A percentile compares a stretch with the other conserved stretches of the same genome.
phyloP scores from a whole-genome alignment of 2,888 invertebrate species.

The Agonum fuliginosum region DNA sequence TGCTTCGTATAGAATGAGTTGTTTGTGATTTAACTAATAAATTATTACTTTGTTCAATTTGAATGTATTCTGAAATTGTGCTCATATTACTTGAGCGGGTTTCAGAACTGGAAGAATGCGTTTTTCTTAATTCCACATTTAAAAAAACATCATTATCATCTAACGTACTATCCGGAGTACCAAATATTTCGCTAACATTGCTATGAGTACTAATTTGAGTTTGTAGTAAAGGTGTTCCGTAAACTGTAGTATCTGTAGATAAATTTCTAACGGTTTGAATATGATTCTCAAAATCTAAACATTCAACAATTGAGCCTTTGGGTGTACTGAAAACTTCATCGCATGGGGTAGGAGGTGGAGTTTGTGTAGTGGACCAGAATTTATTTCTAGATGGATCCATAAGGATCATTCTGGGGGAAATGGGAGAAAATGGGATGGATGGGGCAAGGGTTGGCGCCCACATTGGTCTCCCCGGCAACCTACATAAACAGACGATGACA shows the following conservation, averaged over 20 bases:
- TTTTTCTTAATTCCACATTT: slow-evolving; percentile 68
- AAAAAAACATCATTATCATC: slow-evolving; percentile 66
- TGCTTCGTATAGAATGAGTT: slow-evolving; percentile 51
- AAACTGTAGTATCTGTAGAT: slow-evolving; percentile 54
- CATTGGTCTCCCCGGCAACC: slow-evolving; percentile 78
- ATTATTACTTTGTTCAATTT: not conserved
- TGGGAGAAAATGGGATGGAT: slow-evolving; percentile 65
- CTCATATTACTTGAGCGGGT: slow-evolving; percentile 37
- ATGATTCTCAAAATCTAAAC: slow-evolving; percentile 42
- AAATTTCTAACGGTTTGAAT: slow-evolving; percentile 58
- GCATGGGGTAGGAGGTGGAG: slow-evolving; percentile 53
- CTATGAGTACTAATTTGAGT: slow-evolving; percentile 67
- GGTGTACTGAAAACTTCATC: slow-evolving; percentile 66
- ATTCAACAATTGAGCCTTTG: slow-evolving; percentile 60
- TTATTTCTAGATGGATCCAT: slow-evolving; percentile 66
- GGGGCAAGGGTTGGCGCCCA: slow-evolving; percentile 73
- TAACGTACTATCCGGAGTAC: slow-evolving; percentile 68
- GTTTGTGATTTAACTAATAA: slow-evolving; percentile 56
- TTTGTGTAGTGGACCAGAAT: slow-evolving; percentile 66
- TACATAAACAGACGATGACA: slow-evolving; percentile 71
- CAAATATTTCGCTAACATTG: slow-evolving; percentile 68
- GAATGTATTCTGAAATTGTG: slow-evolving; percentile 45
- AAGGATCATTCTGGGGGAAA: slow-evolving; percentile 65
- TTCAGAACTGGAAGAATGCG: slow-evolving; percentile 52
- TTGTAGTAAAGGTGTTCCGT: slow-evolving; percentile 65